phyloP scores from a whole-genome alignment of 2,797 vertebrate species.

The Heliangelus exortis region DNA sequence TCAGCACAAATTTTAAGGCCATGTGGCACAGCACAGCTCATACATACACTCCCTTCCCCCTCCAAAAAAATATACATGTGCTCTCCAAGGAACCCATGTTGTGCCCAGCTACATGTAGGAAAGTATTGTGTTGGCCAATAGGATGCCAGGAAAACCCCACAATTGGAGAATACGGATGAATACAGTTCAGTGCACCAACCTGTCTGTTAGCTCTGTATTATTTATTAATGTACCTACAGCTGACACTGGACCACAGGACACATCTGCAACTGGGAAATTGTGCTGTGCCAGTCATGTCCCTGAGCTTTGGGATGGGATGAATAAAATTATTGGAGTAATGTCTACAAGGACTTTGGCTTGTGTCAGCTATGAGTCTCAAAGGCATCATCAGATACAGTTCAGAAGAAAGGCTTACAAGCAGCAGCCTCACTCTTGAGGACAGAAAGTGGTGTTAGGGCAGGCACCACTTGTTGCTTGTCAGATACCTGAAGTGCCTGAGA shows the following conservation, averaged over 20 bases:
- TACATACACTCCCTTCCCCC: not conserved
- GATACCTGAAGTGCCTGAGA: not conserved
- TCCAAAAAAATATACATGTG: not conserved
- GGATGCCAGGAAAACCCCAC: not conserved
- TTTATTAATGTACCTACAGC: not conserved
- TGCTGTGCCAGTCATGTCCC: not conserved
- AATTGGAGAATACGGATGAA: not conserved
- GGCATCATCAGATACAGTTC: not conserved
- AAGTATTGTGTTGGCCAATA: not conserved
- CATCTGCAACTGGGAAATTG: not conserved
- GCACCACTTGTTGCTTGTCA: not conserved
- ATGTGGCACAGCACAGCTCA: not conserved
- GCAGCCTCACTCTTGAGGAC: not conserved
- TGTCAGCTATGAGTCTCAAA: not conserved
- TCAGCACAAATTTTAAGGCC: not conserved
- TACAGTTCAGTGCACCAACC: not conserved
- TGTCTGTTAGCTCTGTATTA: not conserved
- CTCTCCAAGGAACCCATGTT: not conserved
- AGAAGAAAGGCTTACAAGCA: not conserved
- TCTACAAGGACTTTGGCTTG: not conserved
- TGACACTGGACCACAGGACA: not conserved
- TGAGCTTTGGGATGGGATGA: not conserved
- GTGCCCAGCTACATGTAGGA: not conserved
- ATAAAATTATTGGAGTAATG: not conserved
- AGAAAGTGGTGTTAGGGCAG: not conserved